These are phyloP conservation scores for Slavum lentiscoides DNA, from an alignment of 2,888 invertebrate genomes.

Conservation along the genomic window DNA sequence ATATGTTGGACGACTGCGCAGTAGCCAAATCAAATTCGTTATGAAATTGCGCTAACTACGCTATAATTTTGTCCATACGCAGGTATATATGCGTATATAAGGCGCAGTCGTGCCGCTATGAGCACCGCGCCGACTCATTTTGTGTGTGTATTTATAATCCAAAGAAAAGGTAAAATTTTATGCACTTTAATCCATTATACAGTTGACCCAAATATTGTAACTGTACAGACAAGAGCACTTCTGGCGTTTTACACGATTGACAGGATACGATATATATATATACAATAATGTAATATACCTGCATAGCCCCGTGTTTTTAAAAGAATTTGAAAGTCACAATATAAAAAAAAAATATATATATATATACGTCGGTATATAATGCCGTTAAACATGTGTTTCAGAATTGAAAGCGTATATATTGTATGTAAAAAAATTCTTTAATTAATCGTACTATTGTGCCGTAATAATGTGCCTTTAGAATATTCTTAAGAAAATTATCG, in stretches of 20 bases:
- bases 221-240: conserved; percentile 32
- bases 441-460: not conserved
- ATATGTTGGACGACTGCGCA: conserved; percentile 21
- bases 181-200: conserved; percentile 38
- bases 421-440: not conserved
- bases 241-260: conserved; percentile 35
- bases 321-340: conserved; percentile 39
- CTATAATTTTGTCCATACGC: not conserved
- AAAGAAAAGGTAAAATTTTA: conserved; percentile 18
- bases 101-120: no score
- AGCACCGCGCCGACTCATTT: not conserved
- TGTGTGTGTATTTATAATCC: not conserved
- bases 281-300: not conserved
- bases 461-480: not conserved
- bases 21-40: conserved; percentile 7
- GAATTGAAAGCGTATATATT: not conserved
- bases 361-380: no score
- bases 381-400: not conserved
- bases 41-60: conserved; percentile 8
- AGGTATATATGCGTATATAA: no score
- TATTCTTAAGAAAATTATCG: not conserved
- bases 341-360: no score
- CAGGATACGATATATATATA: not conserved
- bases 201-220: conserved; percentile 33
- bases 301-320: conserved; percentile 19